Conservation (phyloP, 2,888 invertebrate species). For the Drosophila subquinaria region DNA sequence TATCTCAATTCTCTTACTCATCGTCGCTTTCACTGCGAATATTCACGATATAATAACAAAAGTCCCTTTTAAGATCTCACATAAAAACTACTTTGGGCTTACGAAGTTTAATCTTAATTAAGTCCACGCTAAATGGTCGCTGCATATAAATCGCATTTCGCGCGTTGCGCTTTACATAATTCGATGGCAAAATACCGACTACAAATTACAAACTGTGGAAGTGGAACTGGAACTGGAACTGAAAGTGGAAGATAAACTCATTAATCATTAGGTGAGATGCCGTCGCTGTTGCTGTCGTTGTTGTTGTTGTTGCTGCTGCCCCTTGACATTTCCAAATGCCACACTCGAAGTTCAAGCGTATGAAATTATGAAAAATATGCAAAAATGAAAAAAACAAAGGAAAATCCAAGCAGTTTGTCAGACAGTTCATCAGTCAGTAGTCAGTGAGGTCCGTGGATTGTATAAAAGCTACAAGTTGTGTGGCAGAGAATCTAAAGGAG, state of each 20-base stretch:
- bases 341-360: conserved; percentile 48
- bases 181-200: conserved; percentile 28
- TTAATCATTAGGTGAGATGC: conserved; percentile 42
- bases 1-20: not conserved
- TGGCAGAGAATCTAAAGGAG: not conserved
- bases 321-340: conserved; percentile 54
- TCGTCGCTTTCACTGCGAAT: not conserved
- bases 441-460: conserved; percentile 44
- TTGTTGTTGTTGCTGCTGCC: conserved; percentile 8
- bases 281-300: conserved; percentile 3
- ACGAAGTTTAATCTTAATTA: not conserved
- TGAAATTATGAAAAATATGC: conserved; percentile 58
- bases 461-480: conserved; percentile 21
- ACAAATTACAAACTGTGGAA: conserved; percentile 34
- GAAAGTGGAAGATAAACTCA: conserved; percentile 44
- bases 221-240: not conserved
- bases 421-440: conserved; percentile 52
- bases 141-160: conserved; percentile 24
- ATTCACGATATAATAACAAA: not conserved
- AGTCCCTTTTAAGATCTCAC: not conserved
- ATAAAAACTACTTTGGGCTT: not conserved
- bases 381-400: conserved; percentile 28
- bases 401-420: conserved; percentile 37
- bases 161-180: conserved; percentile 33
- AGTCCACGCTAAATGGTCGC: conserved; percentile 1